Conservation (phyloP, 2,888 invertebrate species). For the Neuroscelio doddi region DNA sequence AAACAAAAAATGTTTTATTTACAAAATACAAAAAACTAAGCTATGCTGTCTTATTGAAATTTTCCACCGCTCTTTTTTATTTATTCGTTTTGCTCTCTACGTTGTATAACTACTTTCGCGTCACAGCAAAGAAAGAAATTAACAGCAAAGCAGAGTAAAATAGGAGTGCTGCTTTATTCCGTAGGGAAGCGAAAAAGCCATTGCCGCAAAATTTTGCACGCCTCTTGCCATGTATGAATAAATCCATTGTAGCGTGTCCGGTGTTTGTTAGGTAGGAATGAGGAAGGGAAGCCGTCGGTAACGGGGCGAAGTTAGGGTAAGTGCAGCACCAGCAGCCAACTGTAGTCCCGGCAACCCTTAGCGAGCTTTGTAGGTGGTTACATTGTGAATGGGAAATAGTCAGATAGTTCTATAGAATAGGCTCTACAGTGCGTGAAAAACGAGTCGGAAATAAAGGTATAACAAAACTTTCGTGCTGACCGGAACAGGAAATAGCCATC, state of each 20-base stretch:
- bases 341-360: conserved; percentile 2
- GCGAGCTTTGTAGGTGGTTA: conserved; percentile 3
- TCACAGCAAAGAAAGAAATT: conserved; percentile 5
- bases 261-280: conserved; percentile 7
- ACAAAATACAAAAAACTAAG: too few species aligned
- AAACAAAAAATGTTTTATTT: too few species aligned
- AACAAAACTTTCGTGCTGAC: conserved; percentile 3
- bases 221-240: conserved; percentile 10
- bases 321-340: conserved; percentile 4
- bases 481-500: conserved; percentile 8
- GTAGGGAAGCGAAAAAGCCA: neutral
- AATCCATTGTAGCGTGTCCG: conserved; percentile 14
- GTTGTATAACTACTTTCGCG: conserved; percentile 1
- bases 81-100: neutral
- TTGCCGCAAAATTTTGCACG: conserved; percentile 13
- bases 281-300: neutral
- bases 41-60: too few species aligned
- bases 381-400: conserved; percentile 6
- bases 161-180: conserved; percentile 3
- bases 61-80: too few species aligned
- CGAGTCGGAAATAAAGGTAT: conserved; percentile 6
- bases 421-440: neutral
- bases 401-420: conserved; percentile 3
- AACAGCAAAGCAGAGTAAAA: neutral
- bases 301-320: conserved; percentile 1